Evolutionary conservation across 2,113 vertebrate genomes (phyloP), one percentile per base, ranked within the genome.

Genomic region (Charina bottae): DNA sequence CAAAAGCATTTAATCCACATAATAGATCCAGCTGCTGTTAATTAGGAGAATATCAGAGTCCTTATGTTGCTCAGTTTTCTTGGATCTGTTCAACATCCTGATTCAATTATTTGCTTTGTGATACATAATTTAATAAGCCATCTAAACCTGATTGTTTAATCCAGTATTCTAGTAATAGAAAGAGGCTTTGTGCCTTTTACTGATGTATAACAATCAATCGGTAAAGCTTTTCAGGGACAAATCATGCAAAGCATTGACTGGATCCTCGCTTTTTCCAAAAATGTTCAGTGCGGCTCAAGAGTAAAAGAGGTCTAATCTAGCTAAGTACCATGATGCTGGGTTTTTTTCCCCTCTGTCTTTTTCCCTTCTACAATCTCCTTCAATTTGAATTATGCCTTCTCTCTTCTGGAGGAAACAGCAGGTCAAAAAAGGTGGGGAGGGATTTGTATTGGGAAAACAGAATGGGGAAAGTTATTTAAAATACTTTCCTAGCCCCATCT

Each of bases 1-100:
- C 56, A 92, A n/a, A 91, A n/a, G 89, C 5, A 0, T 0, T 53
- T 37, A 11, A 59, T 68, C 8, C 59, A 87, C 94, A 21, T 87
- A 93, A 55, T 91, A 93, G 93, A 26, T 28, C 55, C 55, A 94
- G 91, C 93, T 95, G 93, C 90, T 95, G 88, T 91, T 60, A 24
- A 83, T 83, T 93, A 94, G 92, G 89, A 64, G 59, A 68, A 33
- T 92, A 86, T 93, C 84, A 87, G 88, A 87, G 86, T 90, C 53
- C 90, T 96, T 95, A 42, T 88, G 68, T 46, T 90, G 60, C 84
- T 93, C 37, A 89, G 28, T 64, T 68, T 56, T 89, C 72, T 89
- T 49, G 84, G 8, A 68, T 68, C 78, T 90, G 46, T 46, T 88
- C n/a, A 85, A 91, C 72, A 88, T 88, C 68, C 72, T 91, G 86